These are phyloP conservation scores for Nothobranchius kuhntae DNA, from an alignment of 2,113 vertebrate genomes.

Conservation along the genomic window DNA sequence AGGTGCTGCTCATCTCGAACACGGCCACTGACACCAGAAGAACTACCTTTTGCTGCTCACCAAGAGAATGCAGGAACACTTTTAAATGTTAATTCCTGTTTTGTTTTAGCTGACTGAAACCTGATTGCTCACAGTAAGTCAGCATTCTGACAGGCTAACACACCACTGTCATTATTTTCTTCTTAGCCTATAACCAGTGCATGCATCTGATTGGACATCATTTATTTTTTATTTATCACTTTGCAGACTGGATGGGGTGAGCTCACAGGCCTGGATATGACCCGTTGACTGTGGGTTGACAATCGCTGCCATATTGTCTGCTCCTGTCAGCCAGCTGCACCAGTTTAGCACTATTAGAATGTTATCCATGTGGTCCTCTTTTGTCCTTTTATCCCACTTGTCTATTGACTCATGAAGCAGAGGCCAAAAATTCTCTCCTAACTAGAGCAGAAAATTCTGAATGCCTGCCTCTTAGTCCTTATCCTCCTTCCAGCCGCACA, in stretches of 20 bases:
- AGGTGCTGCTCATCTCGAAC: too few relatives aligned
- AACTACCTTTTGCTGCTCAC: too few relatives aligned
- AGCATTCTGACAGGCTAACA: background rate
- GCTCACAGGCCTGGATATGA: background rate
- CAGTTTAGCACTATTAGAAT: constrained; percentile 27
- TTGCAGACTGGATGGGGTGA: background rate
- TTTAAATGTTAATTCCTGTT: too few relatives aligned
- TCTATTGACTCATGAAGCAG: constrained; percentile 52
- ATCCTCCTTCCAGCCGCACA: constrained; percentile 13
- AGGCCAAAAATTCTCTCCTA: constrained; percentile 46
- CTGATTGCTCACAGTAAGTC: background rate
- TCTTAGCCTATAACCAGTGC: background rate
- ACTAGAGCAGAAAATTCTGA: constrained; percentile 68
- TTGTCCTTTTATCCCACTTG: constrained; percentile 45
- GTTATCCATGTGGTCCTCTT: constrained; percentile 17
- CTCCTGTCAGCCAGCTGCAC: constrained; percentile 8
- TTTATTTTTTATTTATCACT: background rate
- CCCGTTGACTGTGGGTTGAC: background rate
- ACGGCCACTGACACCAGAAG: too few relatives aligned
- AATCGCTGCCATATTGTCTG: background rate
- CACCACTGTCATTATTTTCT: background rate
- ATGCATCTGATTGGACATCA: background rate
- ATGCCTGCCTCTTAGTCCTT: constrained; percentile 49
- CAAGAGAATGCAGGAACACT: too few relatives aligned
- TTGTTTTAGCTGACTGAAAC: background rate